phyloP scores from a whole-genome alignment of 2,113 vertebrate species.

The Mystacornis crossleyi region DNA sequence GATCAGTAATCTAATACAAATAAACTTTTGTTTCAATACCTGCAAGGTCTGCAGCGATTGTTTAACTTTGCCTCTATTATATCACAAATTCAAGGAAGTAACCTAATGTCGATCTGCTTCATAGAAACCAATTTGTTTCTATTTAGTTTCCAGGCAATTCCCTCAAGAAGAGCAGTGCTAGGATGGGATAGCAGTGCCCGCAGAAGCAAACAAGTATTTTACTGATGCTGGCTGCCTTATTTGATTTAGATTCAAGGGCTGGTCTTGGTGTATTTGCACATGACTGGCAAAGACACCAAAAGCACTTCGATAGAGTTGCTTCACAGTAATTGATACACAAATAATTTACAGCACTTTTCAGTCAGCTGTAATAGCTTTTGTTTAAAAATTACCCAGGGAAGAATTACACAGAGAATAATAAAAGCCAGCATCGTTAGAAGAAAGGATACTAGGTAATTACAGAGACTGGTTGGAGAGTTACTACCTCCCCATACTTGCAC shows the following conservation, averaged over 20 bases:
- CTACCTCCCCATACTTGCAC: background rate
- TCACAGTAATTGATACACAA: background rate
- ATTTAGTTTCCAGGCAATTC: conserved; percentile 43
- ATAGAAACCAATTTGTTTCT: conserved; percentile 38
- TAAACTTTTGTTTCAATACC: conserved; percentile 1
- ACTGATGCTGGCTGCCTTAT: background rate
- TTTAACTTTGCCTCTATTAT: conserved; percentile 8
- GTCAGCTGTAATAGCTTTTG: background rate
- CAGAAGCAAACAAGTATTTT: background rate
- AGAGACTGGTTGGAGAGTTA: background rate
- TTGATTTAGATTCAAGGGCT: background rate
- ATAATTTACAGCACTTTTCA: background rate
- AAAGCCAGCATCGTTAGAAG: background rate
- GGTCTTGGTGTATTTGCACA: background rate
- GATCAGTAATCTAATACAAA: conserved; percentile 1
- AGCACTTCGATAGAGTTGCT: background rate
- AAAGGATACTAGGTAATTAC: background rate
- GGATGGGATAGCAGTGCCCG: background rate
- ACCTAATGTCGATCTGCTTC: background rate
- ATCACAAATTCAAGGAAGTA: conserved; percentile 49
- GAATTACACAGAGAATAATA: background rate
- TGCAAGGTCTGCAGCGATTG: background rate
- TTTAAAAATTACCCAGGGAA: background rate
- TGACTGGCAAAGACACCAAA: background rate
- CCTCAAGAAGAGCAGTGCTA: accelerated